These are phyloP conservation scores for Plectropomus leopardus DNA, from an alignment of 2,113 vertebrate species.

Conservation along the genomic window DNA sequence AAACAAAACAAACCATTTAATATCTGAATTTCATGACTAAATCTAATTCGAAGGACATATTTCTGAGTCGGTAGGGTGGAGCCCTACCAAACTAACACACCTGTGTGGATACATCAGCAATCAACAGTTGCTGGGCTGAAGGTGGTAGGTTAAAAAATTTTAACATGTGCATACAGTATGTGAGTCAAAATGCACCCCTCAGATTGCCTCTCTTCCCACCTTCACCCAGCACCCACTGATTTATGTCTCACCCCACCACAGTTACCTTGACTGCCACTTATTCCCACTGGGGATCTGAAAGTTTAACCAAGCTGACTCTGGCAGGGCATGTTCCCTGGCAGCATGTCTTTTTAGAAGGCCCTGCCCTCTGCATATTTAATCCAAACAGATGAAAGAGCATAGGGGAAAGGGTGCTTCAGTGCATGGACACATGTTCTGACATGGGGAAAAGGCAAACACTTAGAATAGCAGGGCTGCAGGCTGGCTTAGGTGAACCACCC, in stretches of 20 bases:
- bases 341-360: slow-evolving; percentile 45
- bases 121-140: no score
- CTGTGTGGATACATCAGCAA: no score
- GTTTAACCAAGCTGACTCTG: slow-evolving; percentile 65
- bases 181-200: slow-evolving; percentile 11
- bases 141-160: no score
- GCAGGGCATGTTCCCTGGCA: slow-evolving; percentile 47
- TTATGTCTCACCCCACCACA: slow-evolving; percentile 13
- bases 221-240: slow-evolving; percentile 24
- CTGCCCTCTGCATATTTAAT: slow-evolving; percentile 73
- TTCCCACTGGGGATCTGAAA: slow-evolving; percentile 56
- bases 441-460: slow-evolving; percentile 26
- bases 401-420: slow-evolving; percentile 33
- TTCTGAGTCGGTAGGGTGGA: no score
- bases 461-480: slow-evolving; percentile 33
- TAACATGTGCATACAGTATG: no score
- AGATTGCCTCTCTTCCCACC: background rate
- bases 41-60: no score
- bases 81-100: no score
- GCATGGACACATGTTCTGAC: slow-evolving; percentile 50
- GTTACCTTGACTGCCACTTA: slow-evolving; percentile 50
- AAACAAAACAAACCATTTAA: no score
- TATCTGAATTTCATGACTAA: no score
- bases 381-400: slow-evolving; percentile 52
- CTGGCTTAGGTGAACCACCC: slow-evolving; percentile 34